Conservation (phyloP, 2,797 vertebrate species). For the Sparus aurata region DNA sequence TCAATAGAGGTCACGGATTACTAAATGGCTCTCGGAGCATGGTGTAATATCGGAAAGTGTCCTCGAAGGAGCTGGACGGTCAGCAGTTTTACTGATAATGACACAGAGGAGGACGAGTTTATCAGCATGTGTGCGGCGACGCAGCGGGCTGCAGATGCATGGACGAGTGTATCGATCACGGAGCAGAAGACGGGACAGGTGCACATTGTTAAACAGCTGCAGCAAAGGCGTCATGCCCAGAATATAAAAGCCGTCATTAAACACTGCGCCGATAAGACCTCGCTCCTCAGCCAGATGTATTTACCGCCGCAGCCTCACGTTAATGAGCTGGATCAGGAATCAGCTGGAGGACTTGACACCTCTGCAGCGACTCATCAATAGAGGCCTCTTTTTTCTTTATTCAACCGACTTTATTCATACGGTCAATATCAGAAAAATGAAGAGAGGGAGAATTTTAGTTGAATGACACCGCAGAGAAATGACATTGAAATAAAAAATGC, state of each 20-base stretch:
- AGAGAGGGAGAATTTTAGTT: neutral
- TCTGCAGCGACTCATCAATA: conserved; percentile 29
- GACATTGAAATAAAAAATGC: neutral
- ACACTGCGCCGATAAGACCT: conserved; percentile 36
- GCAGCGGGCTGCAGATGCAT: conserved; percentile 40
- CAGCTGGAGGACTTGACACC: conserved; percentile 29
- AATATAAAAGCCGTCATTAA: conserved; percentile 72
- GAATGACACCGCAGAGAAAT: neutral
- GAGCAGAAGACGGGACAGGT: conserved; percentile 55
- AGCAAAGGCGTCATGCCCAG: conserved; percentile 55
- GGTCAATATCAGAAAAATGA: conserved; percentile 8
- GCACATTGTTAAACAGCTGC: conserved; percentile 65
- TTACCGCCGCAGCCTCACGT: conserved; percentile 37
- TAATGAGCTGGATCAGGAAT: conserved; percentile 60
- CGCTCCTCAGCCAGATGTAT: conserved; percentile 49
- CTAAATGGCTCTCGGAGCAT: neutral
- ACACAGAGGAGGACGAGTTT: conserved; percentile 32
- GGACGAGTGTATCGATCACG: conserved; percentile 53
- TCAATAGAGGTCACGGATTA: conserved; percentile 23
- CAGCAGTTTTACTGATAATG: conserved; percentile 24
- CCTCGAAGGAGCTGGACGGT: neutral
- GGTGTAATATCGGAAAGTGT: neutral
- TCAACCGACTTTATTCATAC: neutral
- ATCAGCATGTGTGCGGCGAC: conserved; percentile 35
- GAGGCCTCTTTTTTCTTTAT: conserved; percentile 1